Conservation (phyloP, 2,797 vertebrate genomes). For the Neopelma chrysocephalum region DNA sequence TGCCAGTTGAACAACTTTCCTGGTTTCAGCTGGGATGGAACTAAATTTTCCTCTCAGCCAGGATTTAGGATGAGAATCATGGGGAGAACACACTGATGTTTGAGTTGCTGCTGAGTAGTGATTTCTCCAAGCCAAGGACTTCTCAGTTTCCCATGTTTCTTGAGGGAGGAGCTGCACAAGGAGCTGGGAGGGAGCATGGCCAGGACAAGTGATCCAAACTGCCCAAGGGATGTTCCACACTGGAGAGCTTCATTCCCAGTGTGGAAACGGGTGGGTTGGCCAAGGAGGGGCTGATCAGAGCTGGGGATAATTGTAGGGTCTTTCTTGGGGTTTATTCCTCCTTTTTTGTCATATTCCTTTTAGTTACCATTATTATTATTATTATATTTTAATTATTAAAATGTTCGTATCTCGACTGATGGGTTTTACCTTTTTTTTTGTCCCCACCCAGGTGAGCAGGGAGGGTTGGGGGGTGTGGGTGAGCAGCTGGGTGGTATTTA, state of each 20-base stretch:
- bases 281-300: not conserved
- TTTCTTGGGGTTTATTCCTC: not conserved
- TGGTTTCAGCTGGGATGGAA: not conserved
- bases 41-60: not conserved
- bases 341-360: not conserved
- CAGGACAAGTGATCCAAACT: not conserved
- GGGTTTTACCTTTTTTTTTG: rapidly evolving
- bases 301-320: not conserved
- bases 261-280: not conserved
- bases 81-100: not conserved
- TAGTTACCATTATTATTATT: too few species aligned
- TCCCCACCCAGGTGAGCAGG: not conserved
- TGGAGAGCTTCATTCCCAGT: not conserved
- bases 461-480: too few species aligned
- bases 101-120: not conserved
- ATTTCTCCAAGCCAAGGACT: not conserved
- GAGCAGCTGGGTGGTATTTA: not conserved
- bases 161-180: not conserved
- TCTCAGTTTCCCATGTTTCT: not conserved
- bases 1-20: not conserved
- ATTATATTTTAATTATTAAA: not conserved
- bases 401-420: too few species aligned
- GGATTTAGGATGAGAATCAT: not conserved
- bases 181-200: not conserved
- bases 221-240: not conserved